A percentile compares a stretch with the other conserved stretches of the same genome.
phyloP scores from a whole-genome alignment of 2,113 vertebrate species.

The Prunella fulvescens region DNA sequence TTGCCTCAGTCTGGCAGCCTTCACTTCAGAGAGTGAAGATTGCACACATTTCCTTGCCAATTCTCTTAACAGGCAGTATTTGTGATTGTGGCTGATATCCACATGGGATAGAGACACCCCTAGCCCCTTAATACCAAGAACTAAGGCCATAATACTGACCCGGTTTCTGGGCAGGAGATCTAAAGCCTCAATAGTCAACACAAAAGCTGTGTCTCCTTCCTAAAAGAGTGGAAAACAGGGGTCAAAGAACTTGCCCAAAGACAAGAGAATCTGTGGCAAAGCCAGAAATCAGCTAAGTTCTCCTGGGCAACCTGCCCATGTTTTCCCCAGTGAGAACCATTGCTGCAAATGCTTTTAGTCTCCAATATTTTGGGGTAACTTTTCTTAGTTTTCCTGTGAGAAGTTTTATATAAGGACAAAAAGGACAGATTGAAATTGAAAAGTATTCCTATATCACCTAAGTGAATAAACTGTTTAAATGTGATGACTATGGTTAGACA shows the following conservation, averaged over 20 bases:
- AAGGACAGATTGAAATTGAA: background rate
- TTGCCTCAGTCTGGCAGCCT: background rate
- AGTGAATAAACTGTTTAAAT: background rate
- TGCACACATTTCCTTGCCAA: background rate
- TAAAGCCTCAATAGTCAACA: background rate
- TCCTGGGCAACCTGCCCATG: background rate
- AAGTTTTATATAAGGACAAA: background rate
- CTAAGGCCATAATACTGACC: background rate
- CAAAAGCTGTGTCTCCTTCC: background rate
- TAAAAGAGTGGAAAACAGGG: background rate
- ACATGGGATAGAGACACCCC: background rate
- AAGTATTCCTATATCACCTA: background rate
- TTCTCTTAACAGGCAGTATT: background rate
- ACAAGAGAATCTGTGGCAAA: background rate
- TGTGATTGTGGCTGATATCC: background rate
- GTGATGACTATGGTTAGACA: background rate
- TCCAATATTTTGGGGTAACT: background rate
- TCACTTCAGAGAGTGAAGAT: background rate
- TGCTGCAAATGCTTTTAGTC: background rate
- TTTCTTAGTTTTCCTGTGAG: background rate
- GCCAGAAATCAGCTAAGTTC: background rate
- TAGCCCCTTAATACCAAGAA: background rate
- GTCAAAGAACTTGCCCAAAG: background rate
- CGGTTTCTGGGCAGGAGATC: background rate
- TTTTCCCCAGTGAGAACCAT: background rate